Conservation (phyloP, 2,113 vertebrate genomes). For the Chinchilla lanigera region DNA sequence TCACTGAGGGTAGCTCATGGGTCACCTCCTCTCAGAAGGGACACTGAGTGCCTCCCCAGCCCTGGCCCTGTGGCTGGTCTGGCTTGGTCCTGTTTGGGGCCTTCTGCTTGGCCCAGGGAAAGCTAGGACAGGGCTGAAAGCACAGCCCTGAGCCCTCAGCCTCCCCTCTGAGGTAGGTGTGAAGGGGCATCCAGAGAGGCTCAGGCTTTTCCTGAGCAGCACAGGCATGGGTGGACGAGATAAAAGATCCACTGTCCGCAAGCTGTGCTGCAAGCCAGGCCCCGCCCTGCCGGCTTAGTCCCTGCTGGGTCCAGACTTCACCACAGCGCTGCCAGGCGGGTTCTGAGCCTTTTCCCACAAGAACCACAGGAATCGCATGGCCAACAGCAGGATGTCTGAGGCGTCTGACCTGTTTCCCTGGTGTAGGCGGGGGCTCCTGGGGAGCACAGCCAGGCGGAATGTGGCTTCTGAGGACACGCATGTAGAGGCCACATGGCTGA, state of each 20-base stretch:
- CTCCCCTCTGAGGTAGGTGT: neutral
- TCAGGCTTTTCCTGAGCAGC: no score
- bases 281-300: no score
- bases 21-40: no score
- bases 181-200: neutral
- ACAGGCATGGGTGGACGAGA: neutral
- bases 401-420: neutral
- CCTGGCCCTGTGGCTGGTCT: neutral
- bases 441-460: neutral
- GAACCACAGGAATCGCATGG: neutral
- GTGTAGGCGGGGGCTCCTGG: neutral
- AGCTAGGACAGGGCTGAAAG: neutral
- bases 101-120: neutral
- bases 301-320: neutral
- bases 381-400: neutral
- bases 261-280: no score
- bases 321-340: neutral
- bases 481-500: fast-evolving
- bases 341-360: neutral
- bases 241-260: neutral
- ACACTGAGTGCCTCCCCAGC: neutral
- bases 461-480: neutral
- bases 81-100: neutral
- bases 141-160: neutral
- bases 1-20: neutral